Evolutionary conservation across 1,140 invertebrate species (phyloP).

Genomic region (Hestina assimilis): DNA sequence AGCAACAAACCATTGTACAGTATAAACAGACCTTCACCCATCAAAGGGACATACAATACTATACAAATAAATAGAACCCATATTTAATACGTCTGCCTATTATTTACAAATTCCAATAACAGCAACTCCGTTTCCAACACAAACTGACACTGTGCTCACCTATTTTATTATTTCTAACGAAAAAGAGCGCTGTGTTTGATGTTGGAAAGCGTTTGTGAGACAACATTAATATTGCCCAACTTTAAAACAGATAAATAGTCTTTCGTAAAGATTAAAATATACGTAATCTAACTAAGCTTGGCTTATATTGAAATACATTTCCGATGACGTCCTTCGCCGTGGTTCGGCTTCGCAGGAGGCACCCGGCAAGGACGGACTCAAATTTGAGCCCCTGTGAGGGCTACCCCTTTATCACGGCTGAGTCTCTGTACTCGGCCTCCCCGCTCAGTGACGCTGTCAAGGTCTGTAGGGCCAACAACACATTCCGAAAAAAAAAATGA

Average conservation of each 20-base stretch:
- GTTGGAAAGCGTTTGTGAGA: neutral
- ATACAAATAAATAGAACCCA: constrained; percentile 13
- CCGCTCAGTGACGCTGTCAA: too few relatives aligned
- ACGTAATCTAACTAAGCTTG: too few relatives aligned
- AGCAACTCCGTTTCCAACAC: neutral
- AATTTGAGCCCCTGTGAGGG: too few relatives aligned
- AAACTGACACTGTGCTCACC: constrained; percentile 1
- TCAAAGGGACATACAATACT: constrained; percentile 15
- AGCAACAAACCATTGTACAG: neutral
- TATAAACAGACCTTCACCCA: constrained; percentile 13
- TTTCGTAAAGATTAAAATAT: constrained; percentile 1
- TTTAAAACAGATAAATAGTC: neutral
- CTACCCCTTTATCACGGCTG: too few relatives aligned
- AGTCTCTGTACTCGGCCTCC: too few relatives aligned
- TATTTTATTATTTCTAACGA: neutral
- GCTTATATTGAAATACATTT: too few relatives aligned
- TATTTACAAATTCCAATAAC: constrained; percentile 8
- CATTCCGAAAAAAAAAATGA: too few relatives aligned
- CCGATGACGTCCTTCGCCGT: too few relatives aligned
- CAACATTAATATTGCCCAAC: neutral
- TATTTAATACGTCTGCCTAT: constrained; percentile 4
- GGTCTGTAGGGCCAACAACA: too few relatives aligned
- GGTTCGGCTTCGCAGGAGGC: too few relatives aligned
- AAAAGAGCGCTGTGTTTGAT: neutral
- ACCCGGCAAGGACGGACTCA: too few relatives aligned